phyloP scores from a whole-genome alignment of 2,113 vertebrate species.

The Riparia riparia region DNA sequence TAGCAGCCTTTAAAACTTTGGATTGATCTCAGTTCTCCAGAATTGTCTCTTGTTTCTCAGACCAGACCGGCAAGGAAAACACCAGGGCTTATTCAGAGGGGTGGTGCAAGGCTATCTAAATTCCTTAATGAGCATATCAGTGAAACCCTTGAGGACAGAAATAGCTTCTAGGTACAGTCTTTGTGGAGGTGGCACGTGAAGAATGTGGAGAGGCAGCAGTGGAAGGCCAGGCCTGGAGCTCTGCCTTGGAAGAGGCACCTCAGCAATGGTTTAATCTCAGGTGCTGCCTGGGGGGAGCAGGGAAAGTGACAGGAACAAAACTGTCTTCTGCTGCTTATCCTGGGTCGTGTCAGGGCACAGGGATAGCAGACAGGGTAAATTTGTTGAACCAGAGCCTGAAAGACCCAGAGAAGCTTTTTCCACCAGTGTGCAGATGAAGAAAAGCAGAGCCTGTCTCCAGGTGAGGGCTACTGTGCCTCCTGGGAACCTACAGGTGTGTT shows the following conservation, averaged over 20 bases:
- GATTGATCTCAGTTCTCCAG: background rate
- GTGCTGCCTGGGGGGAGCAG: background rate
- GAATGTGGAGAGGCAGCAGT: background rate
- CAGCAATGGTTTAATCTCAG: fast-evolving
- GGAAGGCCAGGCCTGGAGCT: fast-evolving
- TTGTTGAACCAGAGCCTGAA: background rate
- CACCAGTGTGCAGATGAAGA: too few species aligned
- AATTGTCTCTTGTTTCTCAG: background rate
- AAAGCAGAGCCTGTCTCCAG: background rate
- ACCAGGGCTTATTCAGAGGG: background rate
- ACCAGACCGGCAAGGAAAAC: too few species aligned
- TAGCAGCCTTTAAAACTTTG: background rate
- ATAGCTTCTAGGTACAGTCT: fast-evolving
- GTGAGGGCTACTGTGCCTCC: background rate
- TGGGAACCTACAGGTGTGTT: background rate
- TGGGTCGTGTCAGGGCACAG: background rate
- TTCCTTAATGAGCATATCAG: background rate
- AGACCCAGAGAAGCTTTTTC: background rate
- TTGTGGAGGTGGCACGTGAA: background rate
- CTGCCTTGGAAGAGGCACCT: fast-evolving
- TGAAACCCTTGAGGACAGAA: background rate
- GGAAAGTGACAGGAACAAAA: background rate
- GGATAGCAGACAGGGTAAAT: background rate
- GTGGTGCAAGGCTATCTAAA: background rate
- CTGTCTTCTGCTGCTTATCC: background rate